These are phyloP conservation scores for Tuberolachnus salignus DNA, from an alignment of 2,888 invertebrate species.

Conservation along the genomic window DNA sequence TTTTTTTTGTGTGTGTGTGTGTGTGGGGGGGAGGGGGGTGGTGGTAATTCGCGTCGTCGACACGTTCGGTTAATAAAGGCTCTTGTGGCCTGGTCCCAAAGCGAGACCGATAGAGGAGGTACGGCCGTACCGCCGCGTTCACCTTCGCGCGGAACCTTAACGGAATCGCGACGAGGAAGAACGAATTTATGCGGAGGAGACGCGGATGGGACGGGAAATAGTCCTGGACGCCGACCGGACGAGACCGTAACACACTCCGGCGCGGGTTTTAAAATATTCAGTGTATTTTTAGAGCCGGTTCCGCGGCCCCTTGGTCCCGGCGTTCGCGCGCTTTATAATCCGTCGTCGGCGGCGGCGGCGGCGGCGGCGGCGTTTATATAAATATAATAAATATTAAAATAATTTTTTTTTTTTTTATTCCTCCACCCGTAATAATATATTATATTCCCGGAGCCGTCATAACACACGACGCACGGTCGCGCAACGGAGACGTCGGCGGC, in stretches of 20 bases:
- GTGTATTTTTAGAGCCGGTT: slow-evolving; percentile 48
- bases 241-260: too few relatives aligned
- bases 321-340: neutral
- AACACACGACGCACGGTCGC: neutral
- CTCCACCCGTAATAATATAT: neutral
- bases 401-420: slow-evolving; percentile 16
- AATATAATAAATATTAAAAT: slow-evolving; percentile 42
- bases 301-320: slow-evolving; percentile 1
- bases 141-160: neutral
- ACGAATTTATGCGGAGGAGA: too few relatives aligned
- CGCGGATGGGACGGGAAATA: neutral
- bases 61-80: too few relatives aligned
- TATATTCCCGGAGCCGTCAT: slow-evolving; percentile 46
- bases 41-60: too few relatives aligned
- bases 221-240: slow-evolving; percentile 2
- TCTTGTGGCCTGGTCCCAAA: slow-evolving; percentile 54
- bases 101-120: too few relatives aligned
- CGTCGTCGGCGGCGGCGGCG: slow-evolving; percentile 20
- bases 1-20: too few relatives aligned
- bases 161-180: neutral
- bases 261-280: neutral
- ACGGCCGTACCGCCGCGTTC: too few relatives aligned
- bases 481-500: neutral
- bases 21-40: too few relatives aligned
- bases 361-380: slow-evolving; percentile 31